phyloP scores from a whole-genome alignment of 2,888 invertebrate genomes.

The Conops quadrifasciatus region DNA sequence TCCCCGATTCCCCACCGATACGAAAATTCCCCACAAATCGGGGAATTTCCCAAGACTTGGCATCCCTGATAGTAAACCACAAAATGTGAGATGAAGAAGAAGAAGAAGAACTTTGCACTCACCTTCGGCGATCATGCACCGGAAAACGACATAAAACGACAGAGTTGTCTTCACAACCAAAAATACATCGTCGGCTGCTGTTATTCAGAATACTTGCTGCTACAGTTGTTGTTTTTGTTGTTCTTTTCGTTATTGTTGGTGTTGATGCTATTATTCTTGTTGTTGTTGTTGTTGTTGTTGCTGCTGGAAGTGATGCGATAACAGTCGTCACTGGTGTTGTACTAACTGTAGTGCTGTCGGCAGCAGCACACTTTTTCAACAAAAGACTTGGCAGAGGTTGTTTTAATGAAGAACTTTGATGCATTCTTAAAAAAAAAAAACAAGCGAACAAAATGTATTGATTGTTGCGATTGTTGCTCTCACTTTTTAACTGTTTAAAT shows the following conservation, averaged over 20 bases:
- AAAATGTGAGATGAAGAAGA: neutral
- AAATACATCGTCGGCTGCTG: constrained; percentile 50
- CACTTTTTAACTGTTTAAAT: neutral
- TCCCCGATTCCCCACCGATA: too few relatives aligned
- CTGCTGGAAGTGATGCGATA: constrained; percentile 45
- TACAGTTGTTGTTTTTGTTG: neutral
- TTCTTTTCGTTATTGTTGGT: neutral
- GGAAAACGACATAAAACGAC: constrained; percentile 56
- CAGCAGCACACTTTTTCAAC: constrained; percentile 8
- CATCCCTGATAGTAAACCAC: too few relatives aligned
- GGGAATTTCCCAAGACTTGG: too few relatives aligned
- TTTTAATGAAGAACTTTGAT: constrained; percentile 22
- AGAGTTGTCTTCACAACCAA: constrained; percentile 51
- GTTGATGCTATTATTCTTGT: neutral
- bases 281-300: constrained; percentile 14
- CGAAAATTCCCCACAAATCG: too few relatives aligned
- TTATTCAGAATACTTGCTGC: constrained; percentile 25
- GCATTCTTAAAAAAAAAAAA: constrained; percentile 5
- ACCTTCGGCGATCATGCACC: constrained; percentile 54
- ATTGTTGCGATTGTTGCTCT: constrained; percentile 3
- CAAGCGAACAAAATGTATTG: neutral
- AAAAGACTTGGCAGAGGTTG: constrained; percentile 30
- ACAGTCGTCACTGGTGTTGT: constrained; percentile 36
- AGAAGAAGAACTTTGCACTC: constrained; percentile 38
- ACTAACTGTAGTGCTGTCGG: neutral